These are phyloP conservation scores for Bellardia pandia DNA, from an alignment of 2,888 invertebrate species.

Conservation along the genomic window DNA sequence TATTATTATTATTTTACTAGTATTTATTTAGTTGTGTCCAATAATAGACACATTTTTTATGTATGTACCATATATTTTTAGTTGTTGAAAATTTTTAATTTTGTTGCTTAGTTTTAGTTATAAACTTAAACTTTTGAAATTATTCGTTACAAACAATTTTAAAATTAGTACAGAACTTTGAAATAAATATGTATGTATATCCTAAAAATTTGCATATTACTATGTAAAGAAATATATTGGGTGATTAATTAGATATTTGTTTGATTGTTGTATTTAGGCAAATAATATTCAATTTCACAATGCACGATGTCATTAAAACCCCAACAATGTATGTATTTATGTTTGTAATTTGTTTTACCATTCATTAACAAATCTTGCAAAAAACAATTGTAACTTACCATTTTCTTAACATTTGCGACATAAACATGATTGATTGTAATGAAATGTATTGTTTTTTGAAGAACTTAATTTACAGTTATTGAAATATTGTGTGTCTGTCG, in stretches of 20 bases:
- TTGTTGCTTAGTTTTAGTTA: conserved; percentile 71
- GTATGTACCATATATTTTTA: conserved; percentile 68
- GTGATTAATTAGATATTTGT: neutral
- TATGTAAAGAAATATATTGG: neutral
- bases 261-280: neutral
- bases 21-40: conserved; percentile 72
- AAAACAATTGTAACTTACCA: neutral
- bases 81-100: conserved; percentile 68
- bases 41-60: conserved; percentile 58
- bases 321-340: neutral
- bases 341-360: neutral
- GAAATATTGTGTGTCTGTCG: neutral
- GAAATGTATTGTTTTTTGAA: neutral
- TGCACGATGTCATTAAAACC: no score
- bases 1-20: conserved; percentile 60
- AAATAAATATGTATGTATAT: conserved; percentile 37
- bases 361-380: neutral
- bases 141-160: conserved; percentile 46
- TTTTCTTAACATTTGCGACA: neutral
- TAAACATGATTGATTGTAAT: neutral
- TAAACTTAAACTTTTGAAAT: conserved; percentile 27
- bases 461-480: neutral
- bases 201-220: conserved; percentile 3
- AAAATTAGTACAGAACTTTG: conserved; percentile 20
- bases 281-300: no score